Base-by-base conservation (phyloP, 1,140 invertebrate genomes). In the Ephestia elutella region DNA sequence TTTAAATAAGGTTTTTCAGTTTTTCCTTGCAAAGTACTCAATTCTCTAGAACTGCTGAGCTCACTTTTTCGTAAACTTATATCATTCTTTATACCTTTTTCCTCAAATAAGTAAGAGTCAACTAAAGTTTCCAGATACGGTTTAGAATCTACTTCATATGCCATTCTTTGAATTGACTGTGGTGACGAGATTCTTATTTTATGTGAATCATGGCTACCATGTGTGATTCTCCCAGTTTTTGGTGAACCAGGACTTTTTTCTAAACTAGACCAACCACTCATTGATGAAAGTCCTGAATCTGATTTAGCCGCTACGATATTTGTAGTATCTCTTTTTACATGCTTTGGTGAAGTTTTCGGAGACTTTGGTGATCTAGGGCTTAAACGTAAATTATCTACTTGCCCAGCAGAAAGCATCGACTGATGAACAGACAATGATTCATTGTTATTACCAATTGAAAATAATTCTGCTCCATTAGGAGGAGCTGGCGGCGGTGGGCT, bases 401-500 rank as follows among this genome's bases (percentile, higher is more conserved):
- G 77, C 78, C 62, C 67, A 74, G 82, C 72, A 20, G 81, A 73
- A 54, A 89, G 60, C 74, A 82, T 83, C 17, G 71, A 57, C 61
- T 78, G 71, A 62, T 79, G 71, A 28, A 62, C 57, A 25, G 74
- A 49, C 18, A 61, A 30, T 57, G 75, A 32, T 51, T 82, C 78
- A 61, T 76, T 80, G 63, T 81, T 82, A 68, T 80, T 80, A 64
- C 81, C 78, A 61, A 85, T 78, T 8, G 73, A 65, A 73, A 85
- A 89, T 57, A 78, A 56, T 65, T 92, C 90, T 50, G 84, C 72
- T 18, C 90, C 89, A 78, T 93, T 92, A 66, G 82, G 86, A 18
- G 95, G 94, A 3, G 95, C 94, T 49, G 95, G 94, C 20, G 95
- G 94, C n/a, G 95, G 94, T 8, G 95, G 95, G 83, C 92, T 93